Base-by-base conservation (phyloP, 30 jellyfish, hydroid and myxozoan species). In the Clytia hemisphaerica region DNA sequence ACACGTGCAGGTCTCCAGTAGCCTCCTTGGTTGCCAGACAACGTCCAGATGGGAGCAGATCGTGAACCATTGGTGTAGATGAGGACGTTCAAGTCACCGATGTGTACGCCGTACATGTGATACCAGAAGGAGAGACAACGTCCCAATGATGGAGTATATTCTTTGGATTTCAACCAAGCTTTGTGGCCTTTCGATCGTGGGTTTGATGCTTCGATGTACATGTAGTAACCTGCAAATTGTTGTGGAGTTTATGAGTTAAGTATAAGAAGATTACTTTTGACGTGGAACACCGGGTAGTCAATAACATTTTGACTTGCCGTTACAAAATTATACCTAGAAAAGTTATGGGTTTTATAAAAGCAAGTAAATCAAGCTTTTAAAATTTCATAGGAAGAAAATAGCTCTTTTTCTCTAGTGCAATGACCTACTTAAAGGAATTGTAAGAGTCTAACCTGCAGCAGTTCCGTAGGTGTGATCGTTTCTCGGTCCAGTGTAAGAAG, bases 71-170 rank as follows among this genome's bases (percentile, higher is more conserved):
- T 80, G 33, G 77, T 73, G 71, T 73, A 79, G 31, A 19, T 49
- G 28, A 88, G 83, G 45, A 88, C 94, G 45, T 88, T 88, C 6
- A 88, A 73, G 12, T 75, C 49, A 26, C 94, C 94, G 30, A 88
- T 84, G 21, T 80, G 61, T 53, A 49, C 44, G 48, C 97, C 97
- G 33, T 73, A 73, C 97, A 88, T 88, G 60, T 88, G 97, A 47
- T 88, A 88, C 97, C 97, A 88, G 63, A 88, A 88, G 76, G 91
- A 92, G 61, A 88, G 54, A 30, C 97, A 88, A 49, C 94, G 94
- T 1, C 97, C 97, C 26, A 72, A 14, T 12, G 97, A 49, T 26
- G 94, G 93, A 27, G 88, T 26, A 44, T 58, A 80, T 10, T 47
- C 85, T 9, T 80, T 81, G 47, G 95, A 80, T 48, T 76, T 80